Conservation (phyloP, 2,888 invertebrate species). For the Harmothoe impar region DNA sequence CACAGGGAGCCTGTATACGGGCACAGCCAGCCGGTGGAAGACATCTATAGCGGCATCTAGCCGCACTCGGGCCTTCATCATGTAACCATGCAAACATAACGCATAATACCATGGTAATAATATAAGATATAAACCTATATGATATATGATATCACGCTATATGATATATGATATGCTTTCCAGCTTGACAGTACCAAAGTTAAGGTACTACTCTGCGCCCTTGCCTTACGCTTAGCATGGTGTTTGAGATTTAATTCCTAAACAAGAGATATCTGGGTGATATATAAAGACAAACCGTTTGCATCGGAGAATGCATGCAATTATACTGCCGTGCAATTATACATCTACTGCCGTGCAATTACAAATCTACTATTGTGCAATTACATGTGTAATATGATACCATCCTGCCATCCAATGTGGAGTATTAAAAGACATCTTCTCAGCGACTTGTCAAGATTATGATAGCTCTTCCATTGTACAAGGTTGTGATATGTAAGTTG, state of each 20-base stretch:
- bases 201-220: not conserved
- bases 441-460: too few species aligned
- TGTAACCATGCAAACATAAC: not conserved
- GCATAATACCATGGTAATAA: not conserved
- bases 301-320: not conserved
- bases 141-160: not conserved
- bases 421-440: too few species aligned
- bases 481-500: too few species aligned
- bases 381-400: too few species aligned
- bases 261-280: not conserved
- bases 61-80: too few species aligned
- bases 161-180: constrained; percentile 23
- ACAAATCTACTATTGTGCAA: not conserved
- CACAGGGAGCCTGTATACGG: too few species aligned
- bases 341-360: too few species aligned
- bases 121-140: not conserved
- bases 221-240: not conserved
- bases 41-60: too few species aligned
- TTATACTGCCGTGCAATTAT: too few species aligned
- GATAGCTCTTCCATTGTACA: too few species aligned
- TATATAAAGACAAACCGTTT: not conserved
- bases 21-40: too few species aligned
- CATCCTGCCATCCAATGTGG: too few species aligned
- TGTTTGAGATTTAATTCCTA: not conserved
- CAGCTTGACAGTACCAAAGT: not conserved